Conservation (phyloP, 2,113 vertebrate genomes). For the Peromyscus californicus region DNA sequence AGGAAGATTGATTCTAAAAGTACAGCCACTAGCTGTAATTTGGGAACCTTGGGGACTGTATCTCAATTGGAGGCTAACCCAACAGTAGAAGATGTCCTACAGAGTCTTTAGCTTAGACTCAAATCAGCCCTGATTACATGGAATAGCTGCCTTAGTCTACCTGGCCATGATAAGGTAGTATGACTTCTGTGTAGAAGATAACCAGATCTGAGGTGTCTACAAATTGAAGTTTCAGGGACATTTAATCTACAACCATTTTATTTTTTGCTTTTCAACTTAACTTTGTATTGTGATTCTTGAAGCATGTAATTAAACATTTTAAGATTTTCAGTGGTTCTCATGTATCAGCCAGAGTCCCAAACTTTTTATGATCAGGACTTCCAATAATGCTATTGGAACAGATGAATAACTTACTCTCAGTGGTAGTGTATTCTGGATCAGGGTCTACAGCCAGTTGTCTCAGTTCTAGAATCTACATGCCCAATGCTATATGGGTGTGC, state of each 20-base stretch:
- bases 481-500: neutral
- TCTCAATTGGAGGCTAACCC: neutral
- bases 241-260: neutral
- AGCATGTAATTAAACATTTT: constrained; percentile 28
- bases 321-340: neutral
- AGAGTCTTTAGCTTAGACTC: neutral
- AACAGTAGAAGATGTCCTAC: neutral
- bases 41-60: neutral
- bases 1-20: neutral
- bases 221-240: neutral
- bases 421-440: neutral
- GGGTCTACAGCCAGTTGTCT: neutral
- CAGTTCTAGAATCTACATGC: neutral
- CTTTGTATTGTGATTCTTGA: constrained; percentile 26
- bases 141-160: neutral
- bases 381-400: neutral
- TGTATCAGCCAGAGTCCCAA: neutral
- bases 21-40: rapidly evolving
- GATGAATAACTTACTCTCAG: neutral
- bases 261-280: neutral
- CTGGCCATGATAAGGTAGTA: neutral
- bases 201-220: neutral
- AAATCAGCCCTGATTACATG: neutral
- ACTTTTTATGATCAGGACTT: neutral
- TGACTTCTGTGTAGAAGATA: neutral